Base-by-base conservation (phyloP, 1,140 invertebrate species). In the Cydia amplana region DNA sequence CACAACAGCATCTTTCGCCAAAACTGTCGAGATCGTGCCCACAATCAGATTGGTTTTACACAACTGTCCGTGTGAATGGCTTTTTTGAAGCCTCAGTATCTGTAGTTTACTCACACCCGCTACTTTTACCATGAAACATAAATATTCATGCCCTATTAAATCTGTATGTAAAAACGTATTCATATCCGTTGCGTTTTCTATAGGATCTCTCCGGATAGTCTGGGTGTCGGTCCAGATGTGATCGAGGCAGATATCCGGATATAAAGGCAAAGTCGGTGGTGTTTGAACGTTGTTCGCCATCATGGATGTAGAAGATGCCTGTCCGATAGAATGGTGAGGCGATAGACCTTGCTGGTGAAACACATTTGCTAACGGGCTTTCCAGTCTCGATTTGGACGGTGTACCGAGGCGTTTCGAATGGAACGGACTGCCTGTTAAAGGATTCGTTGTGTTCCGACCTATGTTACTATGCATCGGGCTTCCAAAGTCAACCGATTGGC, bases 161-260 rank as follows among this genome's bases (percentile, higher is more conserved):
- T 99, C 97, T 20, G 94, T 95, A 64, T 96, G 96, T 28, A 98
- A 90, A 82, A 98, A 98, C 1, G 96, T 96, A 81, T 96, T 97
- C 0, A 94, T 94, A 40, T 97, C 96, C 75, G 95, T 91, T 4
- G 85, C 84, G 75, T 83, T 90, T 20, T 93, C 92, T 0, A 93
- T 87, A 20, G 77, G 88, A 88, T 93, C 94, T 85, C 94, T 91
- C 40, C 92, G 81, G 70, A 93, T 87, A n/a, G 91, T 92, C 60
- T 93, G 93, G 78, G 93, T 95, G 84, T 98, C 97, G 0, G 96
- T 97, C 97, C 97, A 98, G 18, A 98, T 93, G 82, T 97, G 96
- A 84, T 98, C 97, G 20, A 98, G 93, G 87, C 97, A 98, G 72
- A 98, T 93, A 80, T 97, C 96, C 1, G 97, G 97, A 76, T 95